Base-by-base conservation (phyloP, 2,797 vertebrate genomes). In the Hippopotamyrus pictus region DNA sequence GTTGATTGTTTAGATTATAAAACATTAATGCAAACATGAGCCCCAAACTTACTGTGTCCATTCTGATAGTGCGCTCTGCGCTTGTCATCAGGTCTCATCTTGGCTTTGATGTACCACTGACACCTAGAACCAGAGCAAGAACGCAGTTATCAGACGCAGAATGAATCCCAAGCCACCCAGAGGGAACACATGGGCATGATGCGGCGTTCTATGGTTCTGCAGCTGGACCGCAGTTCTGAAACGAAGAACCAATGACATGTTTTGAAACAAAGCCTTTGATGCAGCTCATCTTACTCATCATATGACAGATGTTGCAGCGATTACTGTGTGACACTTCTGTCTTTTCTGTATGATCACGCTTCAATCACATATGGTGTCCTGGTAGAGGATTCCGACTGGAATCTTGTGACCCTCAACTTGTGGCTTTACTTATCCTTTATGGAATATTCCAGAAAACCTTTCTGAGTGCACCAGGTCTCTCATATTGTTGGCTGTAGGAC, bases 31-130 rank as follows among this genome's bases (percentile, higher is more conserved):
- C n/a, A 33, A 83, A 22, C 14, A 22, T 50, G 44, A 82, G 82
- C 41, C 3, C 44, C 22, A 48, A 69, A 85, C 89, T 96, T 96
- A 99, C 98, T 94, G 12, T 99, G 96, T 92, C 97, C 97, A 90
- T 98, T 98, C 94, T 97, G 98, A 93, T 97, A 96, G 89, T 97
- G 96, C 88, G 97, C 96, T 93, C 98, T 97, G 94, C 98, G 97
- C 95, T 99, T 99, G 93, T 99, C 98, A 92, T 99, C 97, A 85
- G 98, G 98, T 94, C 99, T 99, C 97, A 99, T 98, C 95, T 98
- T 98, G 91, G 98, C 97, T 93, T 99, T 99, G 93, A 99, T 99
- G 92, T 99, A 99, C 92, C 98, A 97, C 51, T 99, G 98, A 95
- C 98, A 99, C 93, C 98, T 99, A 96, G 5, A 65, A 86, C 83